A percentile compares a stretch with the other conserved stretches of the same genome.
Evolutionary conservation across 2,113 vertebrate species (phyloP).

Genomic region (Stegastes partitus): DNA sequence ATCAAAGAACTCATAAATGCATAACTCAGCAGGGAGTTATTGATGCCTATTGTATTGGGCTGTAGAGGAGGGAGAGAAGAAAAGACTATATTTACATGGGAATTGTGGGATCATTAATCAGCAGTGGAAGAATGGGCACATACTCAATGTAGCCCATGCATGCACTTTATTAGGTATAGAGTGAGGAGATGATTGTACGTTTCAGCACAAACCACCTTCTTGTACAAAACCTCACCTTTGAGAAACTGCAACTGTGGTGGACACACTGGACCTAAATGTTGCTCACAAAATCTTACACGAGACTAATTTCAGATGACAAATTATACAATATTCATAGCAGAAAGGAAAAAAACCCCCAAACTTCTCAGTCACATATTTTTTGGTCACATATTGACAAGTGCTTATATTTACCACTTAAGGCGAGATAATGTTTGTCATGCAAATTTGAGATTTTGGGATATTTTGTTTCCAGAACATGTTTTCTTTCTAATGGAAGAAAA

Average conservation of each 20-base stretch:
- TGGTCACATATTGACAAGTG: no score
- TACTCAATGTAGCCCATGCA: not conserved
- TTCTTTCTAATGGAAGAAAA: no score
- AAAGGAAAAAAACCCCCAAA: no score
- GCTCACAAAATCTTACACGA: no score
- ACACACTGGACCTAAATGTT: not conserved
- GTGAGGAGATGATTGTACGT: not conserved
- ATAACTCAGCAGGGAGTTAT: constrained; percentile 55
- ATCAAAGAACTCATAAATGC: constrained; percentile 59
- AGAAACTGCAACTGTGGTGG: not conserved
- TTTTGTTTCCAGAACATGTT: no score
- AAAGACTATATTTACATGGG: constrained; percentile 20
- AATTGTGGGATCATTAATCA: constrained; percentile 17
- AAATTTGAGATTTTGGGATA: no score
- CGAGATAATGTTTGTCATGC: no score
- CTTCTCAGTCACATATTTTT: no score
- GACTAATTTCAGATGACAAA: no score
- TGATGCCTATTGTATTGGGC: constrained; percentile 46
- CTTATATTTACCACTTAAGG: no score
- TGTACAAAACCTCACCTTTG: not conserved
- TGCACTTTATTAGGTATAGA: constrained; percentile 7
- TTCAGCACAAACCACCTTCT: not conserved
- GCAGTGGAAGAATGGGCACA: not conserved
- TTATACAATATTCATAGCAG: no score
- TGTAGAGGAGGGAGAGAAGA: constrained; percentile 5